phyloP scores from a whole-genome alignment of 2,797 vertebrate genomes.

The Leptodactylus fallax region DNA sequence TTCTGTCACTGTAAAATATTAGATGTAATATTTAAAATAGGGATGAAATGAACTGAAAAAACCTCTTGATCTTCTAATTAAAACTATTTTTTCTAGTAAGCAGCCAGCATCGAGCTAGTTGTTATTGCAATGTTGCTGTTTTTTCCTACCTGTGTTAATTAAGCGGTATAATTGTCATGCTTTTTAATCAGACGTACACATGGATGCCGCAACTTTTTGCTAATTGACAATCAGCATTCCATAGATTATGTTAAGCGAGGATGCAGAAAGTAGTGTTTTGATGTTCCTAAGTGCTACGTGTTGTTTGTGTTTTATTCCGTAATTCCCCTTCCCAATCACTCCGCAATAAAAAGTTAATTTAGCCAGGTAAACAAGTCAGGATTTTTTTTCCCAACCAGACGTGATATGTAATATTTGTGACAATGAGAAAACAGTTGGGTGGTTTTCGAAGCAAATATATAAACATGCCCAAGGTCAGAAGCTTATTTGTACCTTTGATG shows the following conservation, averaged over 20 bases:
- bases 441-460: conserved; percentile 40
- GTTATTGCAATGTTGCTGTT: conserved; percentile 25
- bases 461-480: conserved; percentile 51
- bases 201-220: conserved; percentile 22
- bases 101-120: neutral
- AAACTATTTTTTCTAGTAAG: conserved; percentile 2
- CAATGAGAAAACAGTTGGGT: conserved; percentile 44
- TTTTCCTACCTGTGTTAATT: conserved; percentile 50
- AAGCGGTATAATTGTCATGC: conserved; percentile 54
- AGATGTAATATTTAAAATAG: conserved; percentile 5
- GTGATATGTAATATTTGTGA: conserved; percentile 32
- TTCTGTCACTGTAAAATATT: conserved; percentile 35
- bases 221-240: conserved; percentile 61
- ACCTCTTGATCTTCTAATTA: conserved; percentile 30
- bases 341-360: conserved; percentile 48
- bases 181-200: conserved; percentile 58
- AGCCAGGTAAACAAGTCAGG: conserved; percentile 47
- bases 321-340: conserved; percentile 49
- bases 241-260: conserved; percentile 45
- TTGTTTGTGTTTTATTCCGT: conserved; percentile 38
- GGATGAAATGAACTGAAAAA: conserved; percentile 5
- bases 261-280: conserved; percentile 45
- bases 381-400: neutral
- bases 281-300: conserved; percentile 31
- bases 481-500: conserved; percentile 58